Conservation (phyloP, 2,888 invertebrate genomes). For the Papilio demoleus region DNA sequence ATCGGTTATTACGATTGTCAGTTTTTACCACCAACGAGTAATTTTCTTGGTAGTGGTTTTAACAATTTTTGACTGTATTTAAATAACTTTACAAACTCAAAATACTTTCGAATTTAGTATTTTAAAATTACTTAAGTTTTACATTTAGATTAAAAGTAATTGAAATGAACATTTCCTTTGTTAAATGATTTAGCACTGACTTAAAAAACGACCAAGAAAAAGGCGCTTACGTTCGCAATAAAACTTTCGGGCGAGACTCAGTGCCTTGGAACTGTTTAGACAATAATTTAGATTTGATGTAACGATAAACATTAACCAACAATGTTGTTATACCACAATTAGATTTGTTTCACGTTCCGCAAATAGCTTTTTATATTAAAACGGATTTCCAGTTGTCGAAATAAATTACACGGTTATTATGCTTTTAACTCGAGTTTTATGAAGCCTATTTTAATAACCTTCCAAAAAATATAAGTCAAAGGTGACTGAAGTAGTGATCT, state of each 20-base stretch:
- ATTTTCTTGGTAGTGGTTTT: too few relatives aligned
- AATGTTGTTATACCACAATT: constrained; percentile 40
- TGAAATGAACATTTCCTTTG: constrained; percentile 2
- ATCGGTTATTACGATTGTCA: too few relatives aligned
- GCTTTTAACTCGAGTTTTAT: not conserved
- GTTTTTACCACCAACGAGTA: too few relatives aligned
- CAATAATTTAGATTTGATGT: constrained; percentile 48
- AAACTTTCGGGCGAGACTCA: constrained; percentile 52
- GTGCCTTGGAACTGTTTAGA: constrained; percentile 48
- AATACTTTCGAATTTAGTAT: too few relatives aligned
- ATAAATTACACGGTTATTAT: constrained; percentile 23
- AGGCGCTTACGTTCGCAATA: constrained; percentile 55
- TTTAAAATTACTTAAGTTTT: too few relatives aligned
- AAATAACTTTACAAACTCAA: too few relatives aligned
- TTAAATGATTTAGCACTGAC: constrained; percentile 41
- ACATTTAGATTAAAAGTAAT: not conserved
- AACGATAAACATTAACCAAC: constrained; percentile 39
- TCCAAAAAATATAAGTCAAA: too few relatives aligned
- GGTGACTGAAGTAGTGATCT: too few relatives aligned
- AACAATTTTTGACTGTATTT: too few relatives aligned
- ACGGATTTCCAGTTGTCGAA: constrained; percentile 1
- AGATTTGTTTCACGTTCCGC: constrained; percentile 28
- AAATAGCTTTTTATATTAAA: constrained; percentile 19
- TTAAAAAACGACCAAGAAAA: constrained; percentile 51
- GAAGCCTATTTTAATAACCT: not conserved